A percentile compares a stretch with the other conserved stretches of the same genome.
Conservation (phyloP, 92 coral and sea anemone species). For the Siderastrea radians region DNA sequence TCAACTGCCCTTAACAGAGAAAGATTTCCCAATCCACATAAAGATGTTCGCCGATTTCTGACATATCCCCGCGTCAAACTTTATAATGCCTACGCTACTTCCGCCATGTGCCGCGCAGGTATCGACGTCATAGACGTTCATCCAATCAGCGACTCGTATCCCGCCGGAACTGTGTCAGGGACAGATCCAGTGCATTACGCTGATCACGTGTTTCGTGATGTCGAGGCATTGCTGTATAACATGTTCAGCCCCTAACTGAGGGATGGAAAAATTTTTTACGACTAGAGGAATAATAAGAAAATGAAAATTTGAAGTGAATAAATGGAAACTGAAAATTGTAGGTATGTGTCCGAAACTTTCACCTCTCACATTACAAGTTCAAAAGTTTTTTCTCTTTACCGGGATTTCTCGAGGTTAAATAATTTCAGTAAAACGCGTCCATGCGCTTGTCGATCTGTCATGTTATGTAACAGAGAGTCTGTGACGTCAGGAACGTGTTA, state of each 20-base stretch:
- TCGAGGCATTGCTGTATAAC: slow-evolving; percentile 62
- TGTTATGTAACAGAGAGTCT: too few species aligned
- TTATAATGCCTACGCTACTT: slow-evolving; percentile 88
- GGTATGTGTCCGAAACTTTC: too few species aligned
- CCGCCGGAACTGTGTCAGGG: slow-evolving; percentile 85
- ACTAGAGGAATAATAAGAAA: neutral
- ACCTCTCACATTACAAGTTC: too few species aligned
- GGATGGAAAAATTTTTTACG: neutral
- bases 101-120: slow-evolving; percentile 95
- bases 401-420: too few species aligned
- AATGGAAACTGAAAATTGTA: too few species aligned
- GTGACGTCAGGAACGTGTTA: too few species aligned
- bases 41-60: slow-evolving; percentile 92
- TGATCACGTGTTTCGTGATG: slow-evolving; percentile 76
- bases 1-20: slow-evolving; percentile 91
- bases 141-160: slow-evolving; percentile 90
- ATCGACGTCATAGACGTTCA: slow-evolving; percentile 90
- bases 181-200: slow-evolving; percentile 89
- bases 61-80: slow-evolving; percentile 87
- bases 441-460: too few species aligned
- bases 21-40: slow-evolving; percentile 92
- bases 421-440: too few species aligned
- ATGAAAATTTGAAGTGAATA: too few species aligned
- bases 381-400: too few species aligned
- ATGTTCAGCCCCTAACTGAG: slow-evolving; percentile 43